Evolutionary conservation across 2,888 invertebrate genomes (phyloP), one percentile per base, ranked within the genome.

Genomic region (Drosophila affinis): DNA sequence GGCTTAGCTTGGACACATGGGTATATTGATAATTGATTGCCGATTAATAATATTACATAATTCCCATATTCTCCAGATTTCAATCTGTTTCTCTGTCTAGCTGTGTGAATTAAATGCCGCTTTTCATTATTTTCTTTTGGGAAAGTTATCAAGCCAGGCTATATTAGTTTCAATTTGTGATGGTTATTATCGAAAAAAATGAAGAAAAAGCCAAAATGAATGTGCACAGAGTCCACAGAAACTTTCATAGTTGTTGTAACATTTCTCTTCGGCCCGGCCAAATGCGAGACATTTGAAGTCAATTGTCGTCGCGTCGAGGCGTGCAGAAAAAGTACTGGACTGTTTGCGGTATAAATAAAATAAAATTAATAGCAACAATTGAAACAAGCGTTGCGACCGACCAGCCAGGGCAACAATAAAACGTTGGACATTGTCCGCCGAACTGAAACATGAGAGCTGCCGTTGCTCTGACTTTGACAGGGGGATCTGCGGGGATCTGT

Each of bases 161-260:
- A 76, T 85, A 75, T 85, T 77, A 78, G 77, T 75, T 77, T 64
- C 83, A 82, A 82, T 84, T 84, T 71, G 82, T 76, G 55, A 75
- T 63, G 87, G 85, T 82, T 87, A 87, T 87, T 85, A 85, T 82
- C 67, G 86, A 81, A 76, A 81, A 81, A 79, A 71, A 39, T 80
- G 69, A 62, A 71, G 60, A 72, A 63, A 72, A 82, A 72, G 67
- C 65, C 65, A 72, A 77, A 84, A 71, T 14, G 68, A 69, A 53
- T 62, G 34, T 64, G 62, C 59, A 70, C 58, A 76, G 12, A 34
- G 65, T 63, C 77, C 68, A 80, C 81, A 75, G 75, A 55, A 85
- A 82, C 82, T 82, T 82, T 82, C 82, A 83, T 78, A 82, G 75
- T 62, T 53, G 70, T 78, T 61, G 73, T 70, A 63, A 75, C 83